A percentile compares a stretch with the other conserved stretches of the same genome.
Conservation (phyloP, 2,113 vertebrate species). For the Salvelinus sp. region DNA sequence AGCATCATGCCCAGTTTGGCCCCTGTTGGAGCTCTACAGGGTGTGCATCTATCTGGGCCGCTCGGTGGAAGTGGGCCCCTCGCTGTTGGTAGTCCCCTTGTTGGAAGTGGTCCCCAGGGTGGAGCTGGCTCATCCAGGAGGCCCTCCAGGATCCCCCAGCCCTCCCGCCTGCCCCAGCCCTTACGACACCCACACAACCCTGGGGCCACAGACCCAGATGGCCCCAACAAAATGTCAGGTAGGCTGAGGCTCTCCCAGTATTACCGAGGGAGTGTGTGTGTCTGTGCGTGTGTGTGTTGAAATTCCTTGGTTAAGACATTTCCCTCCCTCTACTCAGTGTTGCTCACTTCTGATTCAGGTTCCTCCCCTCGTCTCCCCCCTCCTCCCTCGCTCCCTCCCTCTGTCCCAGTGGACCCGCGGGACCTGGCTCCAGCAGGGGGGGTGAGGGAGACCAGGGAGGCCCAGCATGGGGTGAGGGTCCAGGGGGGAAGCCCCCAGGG, state of each 20-base stretch:
- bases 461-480: slow-evolving; percentile 73
- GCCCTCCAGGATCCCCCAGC: slow-evolving; percentile 83
- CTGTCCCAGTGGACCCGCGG: slow-evolving; percentile 55
- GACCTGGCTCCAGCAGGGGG: neutral
- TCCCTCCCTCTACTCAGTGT: slow-evolving; percentile 43
- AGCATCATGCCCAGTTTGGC: slow-evolving; percentile 66
- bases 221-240: slow-evolving; percentile 98
- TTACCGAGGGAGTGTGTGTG: slow-evolving; percentile 69
- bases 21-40: slow-evolving; percentile 45
- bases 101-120: slow-evolving; percentile 35
- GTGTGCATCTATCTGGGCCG: slow-evolving; percentile 43
- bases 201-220: slow-evolving; percentile 80
- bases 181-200: slow-evolving; percentile 91
- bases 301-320: slow-evolving; percentile 23
- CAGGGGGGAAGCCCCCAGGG: slow-evolving; percentile 82
- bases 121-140: slow-evolving; percentile 62
- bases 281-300: too few species aligned
- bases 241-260: slow-evolving; percentile 40
- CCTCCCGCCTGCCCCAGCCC: slow-evolving; percentile 95
- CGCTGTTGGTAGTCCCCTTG: neutral
- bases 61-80: slow-evolving; percentile 26
- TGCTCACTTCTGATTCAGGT: slow-evolving; percentile 67
- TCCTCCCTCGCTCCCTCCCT: slow-evolving; percentile 73
- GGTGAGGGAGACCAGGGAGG: slow-evolving; percentile 42
- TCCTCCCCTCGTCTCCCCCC: slow-evolving; percentile 76